A percentile compares a stretch with the other conserved stretches of the same genome.
phyloP scores from a whole-genome alignment of 2,888 invertebrate species.

The Drosophila paranaensis region DNA sequence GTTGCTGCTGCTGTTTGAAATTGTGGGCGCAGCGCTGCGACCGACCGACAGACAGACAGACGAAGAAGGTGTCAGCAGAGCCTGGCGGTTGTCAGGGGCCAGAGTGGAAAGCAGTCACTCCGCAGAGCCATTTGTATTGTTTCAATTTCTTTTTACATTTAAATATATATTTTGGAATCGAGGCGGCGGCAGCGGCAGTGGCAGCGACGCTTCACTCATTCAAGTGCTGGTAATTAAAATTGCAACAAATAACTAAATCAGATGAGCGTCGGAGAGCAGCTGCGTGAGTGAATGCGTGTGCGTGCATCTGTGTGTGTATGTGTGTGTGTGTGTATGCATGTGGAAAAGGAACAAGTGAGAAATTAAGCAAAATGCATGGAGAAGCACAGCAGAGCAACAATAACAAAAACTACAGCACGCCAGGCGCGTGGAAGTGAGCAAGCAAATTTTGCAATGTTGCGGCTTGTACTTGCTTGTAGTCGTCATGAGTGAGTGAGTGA shows the following conservation, averaged over 20 bases:
- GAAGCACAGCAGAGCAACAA: slow-evolving; percentile 15
- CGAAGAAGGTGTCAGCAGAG: slow-evolving; percentile 69
- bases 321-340: slow-evolving; percentile 14
- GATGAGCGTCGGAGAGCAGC: slow-evolving; percentile 48
- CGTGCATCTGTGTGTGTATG: background rate
- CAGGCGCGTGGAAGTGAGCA: slow-evolving; percentile 58
- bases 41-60: slow-evolving; percentile 38
- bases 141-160: slow-evolving; percentile 63
- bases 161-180: slow-evolving; percentile 25
- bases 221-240: slow-evolving; percentile 75
- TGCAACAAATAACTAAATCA: slow-evolving; percentile 75
- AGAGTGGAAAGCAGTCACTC: slow-evolving; percentile 51
- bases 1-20: slow-evolving; percentile 42
- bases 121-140: slow-evolving; percentile 64
- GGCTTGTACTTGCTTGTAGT: slow-evolving; percentile 37
- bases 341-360: slow-evolving; percentile 65
- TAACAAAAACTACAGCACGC: slow-evolving; percentile 18
- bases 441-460: slow-evolving; percentile 63
- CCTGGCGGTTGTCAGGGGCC: slow-evolving; percentile 57
- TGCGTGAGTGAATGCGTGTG: slow-evolving; percentile 23
- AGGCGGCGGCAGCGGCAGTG: background rate
- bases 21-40: slow-evolving; percentile 47
- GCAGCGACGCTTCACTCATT: slow-evolving; percentile 39
- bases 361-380: slow-evolving; percentile 61
- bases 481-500: slow-evolving; percentile 19